Evolutionary conservation across 2,797 vertebrate species (phyloP).

Genomic region (Threskiornis aethiopicus): DNA sequence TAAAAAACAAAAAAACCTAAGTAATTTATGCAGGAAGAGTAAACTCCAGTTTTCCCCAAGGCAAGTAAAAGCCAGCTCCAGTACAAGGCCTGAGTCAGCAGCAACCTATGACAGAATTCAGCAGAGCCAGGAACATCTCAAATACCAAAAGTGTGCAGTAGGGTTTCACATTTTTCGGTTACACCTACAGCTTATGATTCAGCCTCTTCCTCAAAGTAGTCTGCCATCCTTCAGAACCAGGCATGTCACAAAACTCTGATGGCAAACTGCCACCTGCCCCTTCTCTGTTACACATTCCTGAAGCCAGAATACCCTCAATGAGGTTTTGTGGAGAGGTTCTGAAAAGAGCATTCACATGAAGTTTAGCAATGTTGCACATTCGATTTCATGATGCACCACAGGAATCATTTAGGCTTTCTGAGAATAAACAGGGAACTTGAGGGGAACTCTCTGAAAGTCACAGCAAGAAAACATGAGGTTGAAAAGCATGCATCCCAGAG

Average conservation of each 20-base stretch:
- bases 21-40: neutral
- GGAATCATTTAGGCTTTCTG: neutral
- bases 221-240: neutral
- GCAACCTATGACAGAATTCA: neutral
- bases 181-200: neutral
- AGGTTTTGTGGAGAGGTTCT: neutral
- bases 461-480: neutral
- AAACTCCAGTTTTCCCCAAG: neutral
- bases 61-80: neutral
- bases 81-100: neutral
- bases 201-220: neutral
- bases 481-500: neutral
- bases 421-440: neutral
- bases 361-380: neutral
- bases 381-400: fast-evolving
- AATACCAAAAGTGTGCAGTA: neutral
- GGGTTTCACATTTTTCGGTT: neutral
- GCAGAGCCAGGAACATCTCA: neutral
- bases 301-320: neutral
- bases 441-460: neutral
- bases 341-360: neutral
- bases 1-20: too few relatives aligned
- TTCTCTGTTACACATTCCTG: neutral
- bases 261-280: neutral
- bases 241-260: neutral